Base-by-base conservation (phyloP, 2,888 invertebrate genomes). In the Polydrusus pterygomalis region DNA sequence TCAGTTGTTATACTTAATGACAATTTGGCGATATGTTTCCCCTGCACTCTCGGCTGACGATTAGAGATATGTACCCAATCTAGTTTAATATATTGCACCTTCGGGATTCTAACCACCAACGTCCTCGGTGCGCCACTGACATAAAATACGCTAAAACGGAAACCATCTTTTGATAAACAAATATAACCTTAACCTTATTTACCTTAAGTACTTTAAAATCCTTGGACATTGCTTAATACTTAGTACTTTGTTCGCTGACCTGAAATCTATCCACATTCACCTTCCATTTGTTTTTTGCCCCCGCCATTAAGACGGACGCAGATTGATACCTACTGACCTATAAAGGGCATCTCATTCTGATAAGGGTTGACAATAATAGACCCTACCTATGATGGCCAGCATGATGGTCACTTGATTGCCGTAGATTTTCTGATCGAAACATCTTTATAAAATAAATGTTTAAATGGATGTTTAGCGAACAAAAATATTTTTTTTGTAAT, bases 301-400 rank as follows among this genome's bases (percentile, higher is more conserved):
- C 54, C 30, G 17, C n/a, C 6, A 56, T 30, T 56, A 56, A 56
- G 56, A 56, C 34, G 7, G 56, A 56, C 30, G 30, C 30, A 34
- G 56, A 56, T 34, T 34, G 56, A 34, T 56, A 56, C 9, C 7
- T 0, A 56, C 56, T 34, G 34, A 56, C 30, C 56, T 34, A 56
- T n/a, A 30, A n/a, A n/a, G n/a, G n/a, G 9, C n/a, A 15, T 56
- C n/a, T 56, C 56, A 34, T 2, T 56, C 9, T 34, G 56, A 56
- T 30, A 34, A 56, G 56, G 56, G 56, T 56, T 34, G 56, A 56
- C 56, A 34, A 15, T n/a, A n/a, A n/a, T n/a, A n/a, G n/a, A n/a
- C n/a, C 15, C 0, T 30, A 30, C 56, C 56, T 20, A 20, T 18
- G 0, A 51, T 20, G 2, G 11, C 20, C 25, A 3, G 2, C 5